Conservation (phyloP, 2,888 invertebrate species). For the Rotaria macrura region DNA sequence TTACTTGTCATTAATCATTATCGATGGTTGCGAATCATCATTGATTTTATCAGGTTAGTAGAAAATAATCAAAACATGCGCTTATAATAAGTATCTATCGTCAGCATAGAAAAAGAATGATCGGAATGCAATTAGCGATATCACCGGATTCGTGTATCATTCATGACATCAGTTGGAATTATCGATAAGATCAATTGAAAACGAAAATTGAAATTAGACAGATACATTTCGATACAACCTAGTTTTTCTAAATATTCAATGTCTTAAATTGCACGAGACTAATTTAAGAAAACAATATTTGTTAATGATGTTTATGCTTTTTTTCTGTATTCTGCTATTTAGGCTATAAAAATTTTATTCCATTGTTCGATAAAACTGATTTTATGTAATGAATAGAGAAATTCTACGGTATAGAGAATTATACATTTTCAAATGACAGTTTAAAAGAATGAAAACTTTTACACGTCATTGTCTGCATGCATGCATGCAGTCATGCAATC, state of each 20-base stretch:
- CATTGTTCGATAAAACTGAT: not conserved
- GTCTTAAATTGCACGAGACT: too few species aligned
- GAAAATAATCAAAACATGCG: too few species aligned
- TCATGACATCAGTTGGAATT: not conserved
- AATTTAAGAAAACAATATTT: not conserved
- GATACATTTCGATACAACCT: not conserved
- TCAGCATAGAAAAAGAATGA: not conserved
- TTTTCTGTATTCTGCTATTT: too few species aligned
- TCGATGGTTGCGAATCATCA: not conserved
- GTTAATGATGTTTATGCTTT: too few species aligned
- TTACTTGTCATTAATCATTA: not conserved
- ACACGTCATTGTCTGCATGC: not conserved
- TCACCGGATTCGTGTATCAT: not conserved
- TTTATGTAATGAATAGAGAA: not conserved
- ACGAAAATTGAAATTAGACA: not conserved
- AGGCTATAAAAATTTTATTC: not conserved
- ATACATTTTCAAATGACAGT: not conserved
- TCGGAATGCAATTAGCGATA: not conserved
- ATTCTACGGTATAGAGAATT: not conserved
- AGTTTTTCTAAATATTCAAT: not conserved
- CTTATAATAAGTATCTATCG: too few species aligned
- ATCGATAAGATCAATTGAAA: not conserved
- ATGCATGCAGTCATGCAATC: not conserved
- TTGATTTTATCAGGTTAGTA: too few species aligned
- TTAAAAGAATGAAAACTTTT: not conserved